Conservation (phyloP, 35 echinoderm and acorn worm genomes). For the Strongylocentrotus purpuratus region DNA sequence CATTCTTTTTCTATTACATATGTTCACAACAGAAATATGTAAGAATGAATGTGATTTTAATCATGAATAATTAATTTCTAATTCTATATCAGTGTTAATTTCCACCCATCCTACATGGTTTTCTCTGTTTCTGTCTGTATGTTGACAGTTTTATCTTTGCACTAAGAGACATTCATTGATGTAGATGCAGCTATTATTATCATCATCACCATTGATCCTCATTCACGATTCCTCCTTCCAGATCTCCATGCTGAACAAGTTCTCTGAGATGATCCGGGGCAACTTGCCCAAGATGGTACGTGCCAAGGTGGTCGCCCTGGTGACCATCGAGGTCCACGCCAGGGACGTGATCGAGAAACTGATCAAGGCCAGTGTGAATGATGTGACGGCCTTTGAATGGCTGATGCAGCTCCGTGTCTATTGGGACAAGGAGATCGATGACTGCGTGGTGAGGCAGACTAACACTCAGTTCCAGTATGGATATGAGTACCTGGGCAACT, state of each 20-base stretch:
- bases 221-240: slow-evolving; percentile 20
- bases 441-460: slow-evolving; percentile 96
- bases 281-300: slow-evolving; percentile 93
- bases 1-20: too few species aligned
- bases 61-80: too few species aligned
- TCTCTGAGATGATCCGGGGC: slow-evolving; percentile 95
- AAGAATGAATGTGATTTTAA: too few species aligned
- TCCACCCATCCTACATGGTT: too few species aligned
- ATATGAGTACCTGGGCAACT: slow-evolving; percentile 99
- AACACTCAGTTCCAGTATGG: slow-evolving; percentile 99
- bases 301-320: slow-evolving; percentile 93
- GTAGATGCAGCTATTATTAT: too few species aligned
- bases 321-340: slow-evolving; percentile 97
- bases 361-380: slow-evolving; percentile 84
- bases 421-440: slow-evolving; percentile 99
- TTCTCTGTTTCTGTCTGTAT: too few species aligned
- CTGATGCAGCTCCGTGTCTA: slow-evolving; percentile 93
- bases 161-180: background rate
- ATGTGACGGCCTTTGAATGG: slow-evolving; percentile 99
- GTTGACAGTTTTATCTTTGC: too few species aligned
- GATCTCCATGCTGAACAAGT: slow-evolving; percentile 98
- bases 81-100: too few species aligned
- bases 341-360: slow-evolving; percentile 99
- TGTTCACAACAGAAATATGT: too few species aligned
- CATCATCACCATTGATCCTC: background rate